Evolutionary conservation across 2,888 invertebrate species (phyloP), one percentile per base, ranked within the genome.

Genomic region (Nomada ruficornis): DNA sequence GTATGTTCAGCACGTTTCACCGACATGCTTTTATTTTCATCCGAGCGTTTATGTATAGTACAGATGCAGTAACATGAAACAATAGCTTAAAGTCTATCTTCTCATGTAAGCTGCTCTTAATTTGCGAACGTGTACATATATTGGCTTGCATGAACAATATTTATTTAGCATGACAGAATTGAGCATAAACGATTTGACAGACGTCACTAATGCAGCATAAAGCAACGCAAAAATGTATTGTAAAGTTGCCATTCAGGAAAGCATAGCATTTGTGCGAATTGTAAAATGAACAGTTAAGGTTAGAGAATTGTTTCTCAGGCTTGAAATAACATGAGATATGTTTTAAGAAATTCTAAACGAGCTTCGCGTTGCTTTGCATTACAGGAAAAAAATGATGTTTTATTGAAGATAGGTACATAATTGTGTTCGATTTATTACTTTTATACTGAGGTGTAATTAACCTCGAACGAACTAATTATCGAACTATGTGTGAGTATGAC

Each of bases 401-500:
- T 20, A 5, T 71, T 52, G 44, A 52, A 26, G 36, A 57, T 29
- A 68, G 47, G 18, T 23, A 70, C 2, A 15, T 67, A 47, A 65
- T 59, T 57, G 20, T 18, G 15, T 55, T 62, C 57, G 23, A 44
- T 57, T 29, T 55, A 47, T n/a, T 70, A 69, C 26, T 18, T 20
- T 20, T 59, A 36, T 52, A 26, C 29, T 18, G 26, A 73, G 23
- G 54, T 73, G 55, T 44, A 55, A 65, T 74, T 36, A 76, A 73
- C 59, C 60, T 70, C 29, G 70, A 80, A 42, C 26, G 68, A 55
- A 68, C 4, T 59, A 74, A 63, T 69, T 26, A 29, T 55, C 72
- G 42, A 77, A 65, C 42, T 76, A 82, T 82, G 68, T 77, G 82
- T 83, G 73, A 83, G 82, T 83, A 67, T 59, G 55, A 65, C 1